phyloP scores from a whole-genome alignment of 2,888 invertebrate genomes.

The Lutraria lutraria region DNA sequence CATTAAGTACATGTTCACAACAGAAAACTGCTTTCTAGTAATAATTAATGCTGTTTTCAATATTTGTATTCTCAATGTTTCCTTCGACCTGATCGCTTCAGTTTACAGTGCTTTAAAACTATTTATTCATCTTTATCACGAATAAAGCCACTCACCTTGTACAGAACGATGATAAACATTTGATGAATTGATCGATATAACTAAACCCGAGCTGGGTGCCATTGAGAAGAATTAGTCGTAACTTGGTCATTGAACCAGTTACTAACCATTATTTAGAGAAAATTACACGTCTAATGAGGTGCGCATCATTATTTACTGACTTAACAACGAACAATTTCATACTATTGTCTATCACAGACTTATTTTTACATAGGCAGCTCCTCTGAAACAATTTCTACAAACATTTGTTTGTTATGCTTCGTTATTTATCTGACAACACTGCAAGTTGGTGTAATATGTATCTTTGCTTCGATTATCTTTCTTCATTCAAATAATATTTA shows the following conservation, averaged over 20 bases:
- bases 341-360: neutral
- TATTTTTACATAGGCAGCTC: neutral
- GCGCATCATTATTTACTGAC: neutral
- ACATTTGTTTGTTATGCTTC: no score
- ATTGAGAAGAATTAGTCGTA: neutral
- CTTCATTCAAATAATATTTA: neutral
- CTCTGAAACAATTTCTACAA: neutral
- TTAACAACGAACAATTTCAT: neutral
- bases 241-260: neutral
- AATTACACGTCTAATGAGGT: neutral
- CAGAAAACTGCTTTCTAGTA: no score
- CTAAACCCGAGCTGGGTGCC: neutral
- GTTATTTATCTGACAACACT: neutral
- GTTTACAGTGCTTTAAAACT: no score
- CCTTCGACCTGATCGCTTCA: no score
- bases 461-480: neutral
- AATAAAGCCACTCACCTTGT: no score
- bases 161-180: no score
- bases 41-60: no score
- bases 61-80: no score
- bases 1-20: no score
- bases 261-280: neutral
- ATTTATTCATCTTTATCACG: no score
- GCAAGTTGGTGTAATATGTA: neutral
- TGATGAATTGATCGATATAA: no score